Evolutionary conservation across 2,797 vertebrate species (phyloP), one percentile per base, ranked within the genome.

Genomic region (Monodelphis domestica): DNA sequence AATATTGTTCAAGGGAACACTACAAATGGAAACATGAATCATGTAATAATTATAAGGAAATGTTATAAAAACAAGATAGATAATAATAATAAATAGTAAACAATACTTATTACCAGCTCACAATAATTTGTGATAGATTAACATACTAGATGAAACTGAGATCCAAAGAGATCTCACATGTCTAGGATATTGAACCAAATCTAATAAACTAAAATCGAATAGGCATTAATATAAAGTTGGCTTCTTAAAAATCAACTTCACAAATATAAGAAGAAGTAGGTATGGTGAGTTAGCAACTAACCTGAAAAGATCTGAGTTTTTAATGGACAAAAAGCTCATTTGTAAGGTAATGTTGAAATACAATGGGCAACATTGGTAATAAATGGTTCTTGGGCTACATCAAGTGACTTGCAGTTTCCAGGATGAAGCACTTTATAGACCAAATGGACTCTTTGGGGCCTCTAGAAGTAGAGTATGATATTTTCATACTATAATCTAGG

Each of bases 1-100:
- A 89, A 26, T 90, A 59, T 84, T 87, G 55, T 54, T 94, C 30
- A 87, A 92, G 92, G 90, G 90, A 53, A 54, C 53, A 92, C 70
- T 33, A 51, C 1, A 29, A 4, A 12, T 54, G 52, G 2, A 15
- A 4, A 89, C 50, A 88, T 87, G 26, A 89, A 89, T 15, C 33
- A 14, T 21, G 70, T 70, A 30, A 55, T 55, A 55, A 33, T 59
- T 59, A 33, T 59, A 59, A 63, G 30, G 15, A n/a, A 63, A 14
- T 63, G 4, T n/a, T n/a, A n/a, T n/a, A 63, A 63, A 63, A n/a
- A 15, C 6, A 63, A 78, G 21, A 45, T 21, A n/a, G n/a, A n/a
- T n/a, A n/a, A n/a, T n/a, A n/a, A n/a, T n/a, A n/a, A n/a, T n/a
- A n/a, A n/a, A n/a, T n/a, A n/a, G n/a, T n/a, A n/a, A n/a, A n/a